Base-by-base conservation (phyloP, 2,113 vertebrate species). In the Engraulis encrasicolus region DNA sequence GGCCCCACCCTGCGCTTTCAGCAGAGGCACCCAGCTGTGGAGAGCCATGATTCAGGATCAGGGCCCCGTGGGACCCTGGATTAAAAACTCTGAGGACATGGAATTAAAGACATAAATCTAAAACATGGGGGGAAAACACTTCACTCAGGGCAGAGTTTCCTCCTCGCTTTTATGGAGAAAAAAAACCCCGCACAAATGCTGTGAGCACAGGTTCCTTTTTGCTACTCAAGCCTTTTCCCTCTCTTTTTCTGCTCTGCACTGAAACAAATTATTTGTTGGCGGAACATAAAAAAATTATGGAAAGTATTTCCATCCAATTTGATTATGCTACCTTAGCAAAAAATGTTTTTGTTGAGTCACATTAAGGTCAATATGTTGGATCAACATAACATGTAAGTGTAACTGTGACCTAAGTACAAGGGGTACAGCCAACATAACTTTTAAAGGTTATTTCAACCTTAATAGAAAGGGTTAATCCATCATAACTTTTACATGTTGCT, bases 61-160 rank as follows among this genome's bases (percentile, higher is more conserved):
- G 12, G 78, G 19, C 4, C 74, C 77, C 61, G 85, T 40, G 34
- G 81, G 52, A 54, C 71, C 79, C 81, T 6, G 81, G 34, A 88
- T 85, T 88, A 89, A 86, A n/a, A 90, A 78, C 81, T 58, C 34
- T 54, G 36, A 81, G 36, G 80, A 82, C 61, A 18, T 20, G 20
- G 49, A 79, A 85, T 84, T 87, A 88, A 81, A 85, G 54, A 36
- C 86, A 86, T 84, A 50, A 78, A 87, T 88, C 38, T 87, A 50
- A 82, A 81, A 85, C 50, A 85, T 58, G 15, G 5, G 34, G 34
- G 34, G 86, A 50, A 78, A 40, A 83, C 50, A n/a, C 82, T 61
- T 52, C 83, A 83, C 52, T 50, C 78, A 19, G 45, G 61, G 84
- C 79, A 82, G 40, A 54, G 15, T 83, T n/a, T 40, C 17, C 37